Evolutionary conservation across 1,140 invertebrate genomes (phyloP).

Genomic region (fruit fly (Drosophila melanogaster)): Release_6_plus_ISO1_MT NT_033779.5:18474001-18474500

Average conservation of each 20-base stretch:
- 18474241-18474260: slow-evolving; percentile 45
- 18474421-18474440: slow-evolving; percentile 63
- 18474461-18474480: slow-evolving; percentile 64
- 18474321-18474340: slow-evolving; percentile 65
- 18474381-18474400: slow-evolving; percentile 82
- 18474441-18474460: slow-evolving; percentile 67
- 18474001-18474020: too few relatives aligned
- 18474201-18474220: slow-evolving; percentile 80
- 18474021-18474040: too few relatives aligned
- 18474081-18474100: too few relatives aligned
- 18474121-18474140: slow-evolving; percentile 77
- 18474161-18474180: slow-evolving; percentile 72
- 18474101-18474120: slow-evolving; percentile 32
- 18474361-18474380: slow-evolving; percentile 83
- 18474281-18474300: slow-evolving; percentile 57
- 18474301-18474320: slow-evolving; percentile 74
- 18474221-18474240: slow-evolving; percentile 74
- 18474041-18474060: too few relatives aligned
- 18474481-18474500: slow-evolving; percentile 78
- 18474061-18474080: too few relatives aligned
- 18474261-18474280: slow-evolving; percentile 64
- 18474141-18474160: slow-evolving; percentile 61
- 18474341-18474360: slow-evolving; percentile 68
- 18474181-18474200: slow-evolving; percentile 62
- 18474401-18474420: slow-evolving; percentile 27